Evolutionary conservation across 2,113 vertebrate species (phyloP), one percentile per base, ranked within the genome.

Genomic region (Corydoras sp.): DNA sequence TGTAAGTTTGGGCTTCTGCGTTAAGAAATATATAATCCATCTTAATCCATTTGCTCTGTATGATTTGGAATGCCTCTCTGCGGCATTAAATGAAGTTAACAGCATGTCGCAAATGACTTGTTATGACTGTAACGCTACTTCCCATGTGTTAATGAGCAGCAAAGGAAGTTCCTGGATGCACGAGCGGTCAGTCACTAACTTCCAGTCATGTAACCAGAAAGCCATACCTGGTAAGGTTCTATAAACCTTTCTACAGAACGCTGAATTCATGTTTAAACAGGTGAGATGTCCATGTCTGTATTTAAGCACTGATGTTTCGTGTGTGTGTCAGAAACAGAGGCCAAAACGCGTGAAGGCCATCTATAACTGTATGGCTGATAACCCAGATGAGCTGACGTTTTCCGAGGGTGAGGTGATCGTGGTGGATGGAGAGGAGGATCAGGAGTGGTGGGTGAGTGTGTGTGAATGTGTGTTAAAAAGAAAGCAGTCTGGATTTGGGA

Each of bases 391-490:
- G 85, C 85, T 99, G 76, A 98, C 97, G 0, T 99, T 99, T 88
- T 92, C 92, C 0, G 97, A 99, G 83, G 97, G 96, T 3, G 95
- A 99, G 56, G 90, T 99, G 83, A 98, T 99, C 70, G 83, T 99
- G 51, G 96, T 99, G 69, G 96, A 96, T 0, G 97, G 97, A 18
- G 97, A 98, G 82, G 97, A 99, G 86, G 97, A 99, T 86, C 95
- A 96, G 68, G 97, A 98, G 91, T 99, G 96, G 97, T 99, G 97
- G 97, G 96, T 99, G 77, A 95, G 97, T 98, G 77, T 24, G 58
- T 9, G 13, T 64, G 58, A 13, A 14, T 49, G 48, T 43, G 35
- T 43, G 35, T 43, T 43, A 43, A 43, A 43, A 43, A 43, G 35
- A 5, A 43, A 43, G 7, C 35, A 8, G 35, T 43, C 35, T 43